These are phyloP conservation scores for Cepphus grylle DNA, from an alignment of 2,113 vertebrate species.

Conservation along the genomic window DNA sequence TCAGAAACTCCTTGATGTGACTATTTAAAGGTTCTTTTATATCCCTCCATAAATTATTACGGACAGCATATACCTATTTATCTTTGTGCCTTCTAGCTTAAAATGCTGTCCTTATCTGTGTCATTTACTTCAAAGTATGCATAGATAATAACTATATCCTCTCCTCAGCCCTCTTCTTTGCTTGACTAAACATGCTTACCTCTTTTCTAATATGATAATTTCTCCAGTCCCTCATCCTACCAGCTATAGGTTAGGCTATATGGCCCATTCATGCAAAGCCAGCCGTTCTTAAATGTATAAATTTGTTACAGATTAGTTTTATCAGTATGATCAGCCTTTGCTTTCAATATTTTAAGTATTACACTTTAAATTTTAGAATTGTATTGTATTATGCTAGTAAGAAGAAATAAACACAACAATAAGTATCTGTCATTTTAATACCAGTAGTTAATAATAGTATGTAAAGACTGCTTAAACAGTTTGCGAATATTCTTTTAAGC, in stretches of 20 bases:
- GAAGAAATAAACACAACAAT: background rate
- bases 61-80: background rate
- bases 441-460: background rate
- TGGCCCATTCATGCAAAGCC: background rate
- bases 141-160: fast-evolving
- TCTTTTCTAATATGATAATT: background rate
- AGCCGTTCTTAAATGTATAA: background rate
- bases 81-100: background rate
- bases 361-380: background rate
- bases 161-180: background rate
- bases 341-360: background rate
- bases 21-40: background rate
- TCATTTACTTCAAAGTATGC: background rate
- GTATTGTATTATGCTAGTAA: background rate
- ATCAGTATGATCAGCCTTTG: background rate
- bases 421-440: background rate
- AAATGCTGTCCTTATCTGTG: background rate
- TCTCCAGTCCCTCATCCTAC: background rate
- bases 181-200: background rate
- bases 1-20: background rate
- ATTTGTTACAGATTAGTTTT: background rate
- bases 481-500: background rate
- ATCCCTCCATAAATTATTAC: background rate
- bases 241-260: background rate
- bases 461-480: background rate